Conservation (phyloP, 2,113 vertebrate genomes). For the Gymnorhina tibicen region DNA sequence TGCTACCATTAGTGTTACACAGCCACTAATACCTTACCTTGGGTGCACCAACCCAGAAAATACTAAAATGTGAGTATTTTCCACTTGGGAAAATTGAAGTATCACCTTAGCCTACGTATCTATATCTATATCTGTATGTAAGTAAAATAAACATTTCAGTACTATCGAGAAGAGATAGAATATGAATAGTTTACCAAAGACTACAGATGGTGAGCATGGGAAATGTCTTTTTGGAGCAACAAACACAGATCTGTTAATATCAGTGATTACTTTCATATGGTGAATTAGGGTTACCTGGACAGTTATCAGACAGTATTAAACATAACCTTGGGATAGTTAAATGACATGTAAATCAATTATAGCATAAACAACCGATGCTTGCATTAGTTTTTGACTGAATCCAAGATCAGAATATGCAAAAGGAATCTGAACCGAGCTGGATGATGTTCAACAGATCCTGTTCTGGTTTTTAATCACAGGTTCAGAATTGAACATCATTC, state of each 20-base stretch:
- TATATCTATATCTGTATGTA: background rate
- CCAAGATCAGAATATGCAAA: slow-evolving; percentile 16
- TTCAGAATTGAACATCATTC: background rate
- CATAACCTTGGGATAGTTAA: slow-evolving; percentile 41
- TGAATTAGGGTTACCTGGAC: slow-evolving; percentile 37
- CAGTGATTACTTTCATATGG: slow-evolving; percentile 46
- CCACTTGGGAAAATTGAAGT: slow-evolving; percentile 4
- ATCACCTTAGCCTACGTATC: background rate
- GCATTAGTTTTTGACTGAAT: slow-evolving; percentile 2
- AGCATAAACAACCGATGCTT: background rate
- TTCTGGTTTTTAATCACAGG: background rate
- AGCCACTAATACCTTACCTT: background rate
- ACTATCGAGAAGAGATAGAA: background rate
- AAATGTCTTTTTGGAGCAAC: background rate
- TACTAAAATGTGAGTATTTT: slow-evolving; percentile 48
- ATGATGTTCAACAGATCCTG: background rate
- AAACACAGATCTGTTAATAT: slow-evolving; percentile 26
- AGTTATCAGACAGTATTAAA: slow-evolving; percentile 37
- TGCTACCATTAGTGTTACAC: slow-evolving; percentile 17
- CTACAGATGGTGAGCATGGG: background rate
- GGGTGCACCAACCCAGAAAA: slow-evolving; percentile 20
- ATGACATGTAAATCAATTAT: slow-evolving; percentile 31
- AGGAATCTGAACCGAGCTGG: background rate
- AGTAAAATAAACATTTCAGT: background rate
- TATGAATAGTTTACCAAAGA: background rate